Conservation (phyloP, 2,113 vertebrate genomes). For the Ammospiza caudacuta region DNA sequence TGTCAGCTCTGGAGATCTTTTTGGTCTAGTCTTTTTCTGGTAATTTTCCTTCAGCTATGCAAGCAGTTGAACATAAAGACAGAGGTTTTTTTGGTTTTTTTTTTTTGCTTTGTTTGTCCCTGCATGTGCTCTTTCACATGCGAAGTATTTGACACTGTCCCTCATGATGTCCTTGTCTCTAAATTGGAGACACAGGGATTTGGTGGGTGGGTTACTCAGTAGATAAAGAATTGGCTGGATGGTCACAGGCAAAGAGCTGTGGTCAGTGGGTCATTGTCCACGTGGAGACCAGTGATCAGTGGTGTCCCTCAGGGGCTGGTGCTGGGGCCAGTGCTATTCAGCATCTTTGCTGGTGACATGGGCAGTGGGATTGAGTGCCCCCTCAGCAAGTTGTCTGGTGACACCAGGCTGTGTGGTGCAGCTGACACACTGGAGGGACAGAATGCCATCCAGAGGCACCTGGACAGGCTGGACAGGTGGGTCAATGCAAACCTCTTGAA, state of each 20-base stretch:
- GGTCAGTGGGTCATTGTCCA: background rate
- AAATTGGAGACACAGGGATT: background rate
- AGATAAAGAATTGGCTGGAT: background rate
- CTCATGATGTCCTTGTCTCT: background rate
- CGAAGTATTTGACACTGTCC: background rate
- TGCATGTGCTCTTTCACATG: background rate
- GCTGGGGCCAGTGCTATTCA: background rate
- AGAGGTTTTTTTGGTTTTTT: background rate
- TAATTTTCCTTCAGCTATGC: background rate
- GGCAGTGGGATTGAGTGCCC: accelerated
- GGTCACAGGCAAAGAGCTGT: background rate
- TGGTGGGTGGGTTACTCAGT: background rate
- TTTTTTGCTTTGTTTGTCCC: background rate
- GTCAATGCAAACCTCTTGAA: background rate
- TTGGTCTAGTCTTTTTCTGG: background rate
- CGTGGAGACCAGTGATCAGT: background rate
- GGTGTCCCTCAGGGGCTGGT: background rate
- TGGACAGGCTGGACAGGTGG: background rate
- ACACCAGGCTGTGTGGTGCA: background rate
- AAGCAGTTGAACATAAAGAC: background rate
- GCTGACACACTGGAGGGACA: accelerated
- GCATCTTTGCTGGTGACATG: background rate
- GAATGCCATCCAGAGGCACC: background rate
- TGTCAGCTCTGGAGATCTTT: background rate
- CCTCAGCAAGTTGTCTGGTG: background rate